Evolutionary conservation across 1,140 invertebrate genomes (phyloP).

Genomic region (Ladona fulva): DNA sequence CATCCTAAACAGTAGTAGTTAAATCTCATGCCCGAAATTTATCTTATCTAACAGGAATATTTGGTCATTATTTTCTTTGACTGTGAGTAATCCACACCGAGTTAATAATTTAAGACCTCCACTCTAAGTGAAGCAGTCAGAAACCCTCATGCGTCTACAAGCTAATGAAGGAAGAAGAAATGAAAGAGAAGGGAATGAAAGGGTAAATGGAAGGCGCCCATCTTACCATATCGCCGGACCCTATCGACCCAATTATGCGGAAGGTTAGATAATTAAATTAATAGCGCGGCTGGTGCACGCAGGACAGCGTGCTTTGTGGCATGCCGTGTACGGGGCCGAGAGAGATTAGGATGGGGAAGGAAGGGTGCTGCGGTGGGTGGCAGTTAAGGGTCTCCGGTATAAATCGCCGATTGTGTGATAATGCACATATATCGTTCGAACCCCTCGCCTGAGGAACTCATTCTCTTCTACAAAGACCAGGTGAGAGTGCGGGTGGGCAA

Average conservation of each 20-base stretch:
- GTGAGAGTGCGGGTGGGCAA: not conserved
- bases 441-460: not conserved
- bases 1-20: too few species aligned
- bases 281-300: not conserved
- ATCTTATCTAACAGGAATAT: too few species aligned
- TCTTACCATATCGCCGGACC: not conserved
- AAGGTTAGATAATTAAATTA: conserved; percentile 9
- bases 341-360: not conserved
- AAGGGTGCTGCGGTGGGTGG: not conserved
- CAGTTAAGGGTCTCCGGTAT: not conserved
- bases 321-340: not conserved
- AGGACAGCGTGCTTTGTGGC: not conserved
- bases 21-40: too few species aligned
- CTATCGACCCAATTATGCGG: not conserved
- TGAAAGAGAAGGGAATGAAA: not conserved
- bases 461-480: not conserved
- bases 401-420: not conserved
- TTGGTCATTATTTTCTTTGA: too few species aligned
- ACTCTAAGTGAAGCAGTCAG: too few species aligned
- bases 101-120: too few species aligned
- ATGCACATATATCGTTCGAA: not conserved
- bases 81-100: too few species aligned
- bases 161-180: too few species aligned
- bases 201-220: not conserved
- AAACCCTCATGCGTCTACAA: too few species aligned